Conservation (phyloP, 2,113 vertebrate species). For the Zeus faber region DNA sequence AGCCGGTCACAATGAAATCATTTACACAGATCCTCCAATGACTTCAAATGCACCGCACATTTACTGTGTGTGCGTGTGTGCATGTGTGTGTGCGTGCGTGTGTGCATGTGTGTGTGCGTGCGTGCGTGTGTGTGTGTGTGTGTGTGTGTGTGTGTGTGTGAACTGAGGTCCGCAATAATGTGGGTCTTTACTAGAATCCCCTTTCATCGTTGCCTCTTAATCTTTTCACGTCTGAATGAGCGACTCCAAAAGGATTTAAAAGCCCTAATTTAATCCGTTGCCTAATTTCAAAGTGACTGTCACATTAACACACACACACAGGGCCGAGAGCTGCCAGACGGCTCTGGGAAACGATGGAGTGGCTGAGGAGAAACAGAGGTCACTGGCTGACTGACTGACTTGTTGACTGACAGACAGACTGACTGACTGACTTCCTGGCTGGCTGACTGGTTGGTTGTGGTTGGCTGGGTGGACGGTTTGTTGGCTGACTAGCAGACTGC, state of each 20-base stretch:
- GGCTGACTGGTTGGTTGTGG: background rate
- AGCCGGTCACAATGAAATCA: constrained; percentile 59
- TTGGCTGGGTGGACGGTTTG: no score
- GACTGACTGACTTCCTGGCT: background rate
- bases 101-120: no score
- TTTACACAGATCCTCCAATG: constrained; percentile 51
- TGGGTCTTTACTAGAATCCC: constrained; percentile 65
- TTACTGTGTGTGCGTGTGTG: no score
- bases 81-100: no score
- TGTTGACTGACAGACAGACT: background rate
- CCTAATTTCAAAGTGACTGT: constrained; percentile 67
- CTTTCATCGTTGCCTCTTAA: constrained; percentile 65
- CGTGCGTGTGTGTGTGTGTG: background rate
- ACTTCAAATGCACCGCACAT: no score
- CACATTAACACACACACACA: constrained; percentile 32
- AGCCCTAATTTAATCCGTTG: constrained; percentile 69
- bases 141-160: constrained; percentile 20
- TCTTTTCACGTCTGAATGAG: constrained; percentile 67
- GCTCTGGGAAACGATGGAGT: constrained; percentile 22
- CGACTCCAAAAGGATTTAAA: constrained; percentile 66
- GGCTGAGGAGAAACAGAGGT: constrained; percentile 7
- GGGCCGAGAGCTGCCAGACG: constrained; percentile 28
- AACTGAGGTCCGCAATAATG: constrained; percentile 50
- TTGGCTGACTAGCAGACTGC: background rate
- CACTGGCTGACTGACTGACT: constrained; percentile 3